Base-by-base conservation (phyloP, 2,113 vertebrate species). In the Phalacrocorax pelagicus region DNA sequence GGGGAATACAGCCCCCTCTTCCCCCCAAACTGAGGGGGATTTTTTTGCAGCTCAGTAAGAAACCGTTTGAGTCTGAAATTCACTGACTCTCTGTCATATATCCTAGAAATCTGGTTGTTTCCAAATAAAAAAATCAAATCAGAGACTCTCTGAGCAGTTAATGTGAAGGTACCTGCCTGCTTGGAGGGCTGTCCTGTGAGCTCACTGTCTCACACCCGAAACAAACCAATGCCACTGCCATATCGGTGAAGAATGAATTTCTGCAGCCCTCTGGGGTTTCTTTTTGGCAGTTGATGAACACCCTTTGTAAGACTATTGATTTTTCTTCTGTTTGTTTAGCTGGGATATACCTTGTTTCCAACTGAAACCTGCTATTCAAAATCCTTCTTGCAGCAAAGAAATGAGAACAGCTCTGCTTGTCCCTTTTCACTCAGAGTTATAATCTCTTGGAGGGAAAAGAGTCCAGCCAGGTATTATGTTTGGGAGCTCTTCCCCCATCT, bases 21-120 rank as follows among this genome's bases (percentile, higher is more conserved):
- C 4, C 6, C 17, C 10, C 3, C 7, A 57, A 17, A 63, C 1
- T 2, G 24, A 51, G 13, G 4, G 36, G 0, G 42, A 3, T 0
- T 15, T 66, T 59, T 54, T 65, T 59, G 5, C 40, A 36, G 26
- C 32, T 82, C 2, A 1, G 19, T 22, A 32, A 47, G 52, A 83
- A 72, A 71, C 7, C 7, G 4, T 11, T 44, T 34, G 30, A 75
- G 22, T 57, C 75, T 65, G 72, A 91, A 73, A n/a, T 4, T 42
- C 58, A 27, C 67, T 71, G 46, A 0, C 5, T 78, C 6, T 22
- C 21, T 81, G 0, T 27, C 46, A 7, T 0, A 7, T 3, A 8
- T 10, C 57, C 72, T 17, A 32, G 67, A 51, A 85, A 67, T 34
- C 11, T 46, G 20, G 1, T 12, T 24, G 61, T 46, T 91, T 70